phyloP scores from a whole-genome alignment of 2,113 vertebrate species.

The Philantomba maxwellii region DNA sequence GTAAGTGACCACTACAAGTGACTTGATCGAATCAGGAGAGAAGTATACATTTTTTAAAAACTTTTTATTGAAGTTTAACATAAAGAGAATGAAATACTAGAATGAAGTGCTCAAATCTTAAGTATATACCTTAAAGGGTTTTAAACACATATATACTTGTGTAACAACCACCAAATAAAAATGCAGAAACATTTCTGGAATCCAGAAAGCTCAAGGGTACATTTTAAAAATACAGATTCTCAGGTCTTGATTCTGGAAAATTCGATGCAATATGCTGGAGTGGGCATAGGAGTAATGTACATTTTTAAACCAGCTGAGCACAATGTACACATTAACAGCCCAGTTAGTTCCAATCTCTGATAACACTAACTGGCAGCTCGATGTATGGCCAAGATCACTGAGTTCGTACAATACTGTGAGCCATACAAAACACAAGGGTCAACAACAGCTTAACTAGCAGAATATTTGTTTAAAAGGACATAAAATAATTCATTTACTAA shows the following conservation, averaged over 20 bases:
- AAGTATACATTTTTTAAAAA: neutral
- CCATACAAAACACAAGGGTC: neutral
- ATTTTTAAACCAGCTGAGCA: slow-evolving; percentile 10
- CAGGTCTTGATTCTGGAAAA: neutral
- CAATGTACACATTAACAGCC: slow-evolving; percentile 3
- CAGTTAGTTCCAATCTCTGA: neutral
- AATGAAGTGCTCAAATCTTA: neutral
- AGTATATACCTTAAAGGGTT: neutral
- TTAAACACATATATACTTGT: neutral
- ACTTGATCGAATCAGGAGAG: neutral
- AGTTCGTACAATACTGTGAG: neutral
- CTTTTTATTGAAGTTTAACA: neutral
- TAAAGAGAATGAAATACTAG: neutral
- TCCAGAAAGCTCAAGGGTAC: neutral
- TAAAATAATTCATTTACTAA: slow-evolving; percentile 23
- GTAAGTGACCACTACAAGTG: neutral
- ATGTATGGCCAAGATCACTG: neutral
- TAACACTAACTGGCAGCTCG: neutral
- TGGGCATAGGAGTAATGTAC: neutral
- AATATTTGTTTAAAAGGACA: neutral
- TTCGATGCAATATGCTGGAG: neutral
- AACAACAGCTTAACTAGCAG: neutral
- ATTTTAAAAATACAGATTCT: neutral
- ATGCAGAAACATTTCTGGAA: neutral
- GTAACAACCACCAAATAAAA: neutral